Evolutionary conservation across 1,140 invertebrate species (phyloP).

Genomic region (Heliconius melpomene): DNA sequence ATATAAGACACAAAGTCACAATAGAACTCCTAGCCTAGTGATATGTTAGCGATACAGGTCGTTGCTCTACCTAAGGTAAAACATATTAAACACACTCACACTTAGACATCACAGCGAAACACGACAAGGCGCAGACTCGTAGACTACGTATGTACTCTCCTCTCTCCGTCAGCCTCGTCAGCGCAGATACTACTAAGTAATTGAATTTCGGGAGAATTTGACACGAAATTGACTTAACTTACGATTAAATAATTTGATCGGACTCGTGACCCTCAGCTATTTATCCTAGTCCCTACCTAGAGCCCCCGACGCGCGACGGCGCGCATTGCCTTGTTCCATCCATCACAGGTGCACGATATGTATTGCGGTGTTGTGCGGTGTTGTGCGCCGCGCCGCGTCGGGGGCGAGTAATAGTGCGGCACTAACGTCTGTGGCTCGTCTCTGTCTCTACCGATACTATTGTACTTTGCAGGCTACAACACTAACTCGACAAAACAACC

Average conservation of each 20-base stretch:
- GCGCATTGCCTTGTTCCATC: not conserved
- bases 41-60: slow-evolving; percentile 72
- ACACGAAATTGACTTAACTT: slow-evolving; percentile 80
- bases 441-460: slow-evolving; percentile 56
- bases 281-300: slow-evolving; percentile 29
- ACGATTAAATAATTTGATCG: slow-evolving; percentile 50
- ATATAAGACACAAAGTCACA: slow-evolving; percentile 43
- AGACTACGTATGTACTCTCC: slow-evolving; percentile 33
- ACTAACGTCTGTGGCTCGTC: slow-evolving; percentile 34
- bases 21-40: slow-evolving; percentile 69
- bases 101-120: slow-evolving; percentile 34
- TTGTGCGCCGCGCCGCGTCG: not conserved
- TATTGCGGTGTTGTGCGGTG: not conserved
- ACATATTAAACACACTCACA: slow-evolving; percentile 35
- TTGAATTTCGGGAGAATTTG: slow-evolving; percentile 81
- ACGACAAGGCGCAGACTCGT: slow-evolving; percentile 33
- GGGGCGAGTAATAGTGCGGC: slow-evolving; percentile 39
- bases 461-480: slow-evolving; percentile 75
- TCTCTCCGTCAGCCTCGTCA: slow-evolving; percentile 58
- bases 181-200: slow-evolving; percentile 75
- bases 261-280: slow-evolving; percentile 29
- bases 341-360: not conserved
- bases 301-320: slow-evolving; percentile 30
- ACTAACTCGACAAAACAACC: slow-evolving; percentile 33
- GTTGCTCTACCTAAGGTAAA: slow-evolving; percentile 54